These are phyloP conservation scores for Misgurnus mizolepis DNA, from an alignment of 2,113 vertebrate species.

Conservation along the genomic window DNA sequence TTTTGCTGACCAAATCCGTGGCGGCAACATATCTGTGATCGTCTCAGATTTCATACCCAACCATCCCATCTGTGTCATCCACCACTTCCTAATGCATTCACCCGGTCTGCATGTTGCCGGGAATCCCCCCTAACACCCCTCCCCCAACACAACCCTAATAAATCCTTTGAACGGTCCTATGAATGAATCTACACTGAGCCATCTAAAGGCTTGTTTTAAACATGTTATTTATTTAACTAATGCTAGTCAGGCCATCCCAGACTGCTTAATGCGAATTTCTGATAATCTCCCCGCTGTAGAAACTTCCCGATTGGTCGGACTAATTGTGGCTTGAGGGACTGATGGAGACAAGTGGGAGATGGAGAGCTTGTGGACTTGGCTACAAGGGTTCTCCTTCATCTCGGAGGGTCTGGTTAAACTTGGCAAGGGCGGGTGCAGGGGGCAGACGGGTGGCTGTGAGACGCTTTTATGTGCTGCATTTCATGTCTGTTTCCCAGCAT, in stretches of 20 bases:
- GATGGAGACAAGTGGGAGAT: too few species aligned
- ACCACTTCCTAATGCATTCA: conserved; percentile 31
- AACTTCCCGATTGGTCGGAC: conserved; percentile 7
- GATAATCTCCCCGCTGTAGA: not conserved
- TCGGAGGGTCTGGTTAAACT: conserved; percentile 19
- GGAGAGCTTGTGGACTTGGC: not conserved
- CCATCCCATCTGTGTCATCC: conserved; percentile 40
- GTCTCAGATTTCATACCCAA: conserved; percentile 22
- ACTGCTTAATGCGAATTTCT: conserved; percentile 22
- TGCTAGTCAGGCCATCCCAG: not conserved
- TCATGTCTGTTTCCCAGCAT: conserved; percentile 35
- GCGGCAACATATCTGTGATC: conserved; percentile 2
- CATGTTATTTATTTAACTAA: conserved; percentile 17
- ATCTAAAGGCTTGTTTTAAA: not conserved
- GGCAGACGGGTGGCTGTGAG: not conserved
- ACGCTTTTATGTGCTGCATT: conserved; percentile 14
- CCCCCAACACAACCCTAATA: not conserved
- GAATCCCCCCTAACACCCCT: conserved; percentile 15
- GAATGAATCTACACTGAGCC: conserved; percentile 21
- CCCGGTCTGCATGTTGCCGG: conserved; percentile 15
- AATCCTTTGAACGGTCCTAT: conserved; percentile 6
- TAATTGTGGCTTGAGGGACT: conserved; percentile 37
- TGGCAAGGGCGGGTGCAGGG: conserved; percentile 1
- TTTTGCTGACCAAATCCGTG: conserved; percentile 16
- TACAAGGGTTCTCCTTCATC: conserved; percentile 1